These are phyloP conservation scores for Sesamia nonagrioides DNA, from an alignment of 1,140 invertebrate genomes.

Conservation along the genomic window DNA sequence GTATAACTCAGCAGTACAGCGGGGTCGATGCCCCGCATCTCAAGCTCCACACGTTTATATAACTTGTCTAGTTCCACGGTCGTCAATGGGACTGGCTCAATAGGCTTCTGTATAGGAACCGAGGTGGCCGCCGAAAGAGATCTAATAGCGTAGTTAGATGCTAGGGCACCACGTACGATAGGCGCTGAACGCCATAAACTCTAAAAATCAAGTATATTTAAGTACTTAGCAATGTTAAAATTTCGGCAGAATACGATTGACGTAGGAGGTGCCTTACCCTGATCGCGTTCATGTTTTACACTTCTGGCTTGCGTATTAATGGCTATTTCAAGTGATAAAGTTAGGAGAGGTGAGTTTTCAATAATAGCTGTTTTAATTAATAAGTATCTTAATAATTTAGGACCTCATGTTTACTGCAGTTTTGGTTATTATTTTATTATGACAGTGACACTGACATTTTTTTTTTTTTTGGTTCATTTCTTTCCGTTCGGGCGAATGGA, in stretches of 20 bases:
- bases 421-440: too few species aligned
- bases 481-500: too few species aligned
- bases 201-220: conserved; percentile 63
- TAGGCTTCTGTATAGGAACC: conserved; percentile 60
- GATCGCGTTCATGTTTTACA: conserved; percentile 66
- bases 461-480: too few species aligned
- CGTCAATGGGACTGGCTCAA: conserved; percentile 70
- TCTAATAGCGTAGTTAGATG: conserved; percentile 57
- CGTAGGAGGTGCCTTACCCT: conserved; percentile 57
- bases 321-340: too few species aligned
- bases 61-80: conserved; percentile 90
- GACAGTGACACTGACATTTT: too few species aligned
- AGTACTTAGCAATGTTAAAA: neutral
- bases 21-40: conserved; percentile 95
- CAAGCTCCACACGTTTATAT: conserved; percentile 94
- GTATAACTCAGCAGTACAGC: conserved; percentile 96
- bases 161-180: conserved; percentile 57
- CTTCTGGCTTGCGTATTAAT: too few species aligned
- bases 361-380: neutral
- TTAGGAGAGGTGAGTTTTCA: too few species aligned
- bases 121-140: conserved; percentile 59
- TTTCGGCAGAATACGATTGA: neutral
- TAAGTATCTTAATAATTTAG: neutral
- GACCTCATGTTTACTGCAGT: conserved; percentile 15
- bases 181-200: conserved; percentile 68